Evolutionary conservation across 2,797 vertebrate species (phyloP).

Genomic region (Crax fasciolata): DNA sequence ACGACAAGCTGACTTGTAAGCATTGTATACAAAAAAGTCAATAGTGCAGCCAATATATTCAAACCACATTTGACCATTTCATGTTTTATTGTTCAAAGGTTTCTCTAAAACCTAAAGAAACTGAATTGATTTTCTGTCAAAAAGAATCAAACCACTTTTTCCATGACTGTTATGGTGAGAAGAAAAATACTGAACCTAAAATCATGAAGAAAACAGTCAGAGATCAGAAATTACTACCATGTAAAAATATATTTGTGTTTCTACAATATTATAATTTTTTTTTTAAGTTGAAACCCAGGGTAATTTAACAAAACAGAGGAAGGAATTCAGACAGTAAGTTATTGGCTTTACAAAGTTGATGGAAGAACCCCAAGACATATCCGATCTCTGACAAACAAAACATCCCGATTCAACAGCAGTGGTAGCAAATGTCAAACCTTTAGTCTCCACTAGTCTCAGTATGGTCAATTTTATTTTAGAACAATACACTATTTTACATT

Average conservation of each 20-base stretch:
- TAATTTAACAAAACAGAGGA: background rate
- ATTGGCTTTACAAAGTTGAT: background rate
- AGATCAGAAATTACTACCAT: background rate
- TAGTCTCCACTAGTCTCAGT: background rate
- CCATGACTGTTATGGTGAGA: background rate
- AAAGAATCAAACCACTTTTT: background rate
- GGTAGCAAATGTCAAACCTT: background rate
- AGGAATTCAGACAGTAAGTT: background rate
- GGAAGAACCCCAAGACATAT: background rate
- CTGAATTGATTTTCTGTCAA: background rate
- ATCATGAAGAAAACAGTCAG: background rate
- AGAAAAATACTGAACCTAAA: background rate
- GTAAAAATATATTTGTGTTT: background rate
- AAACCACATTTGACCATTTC: background rate
- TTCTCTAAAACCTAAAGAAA: background rate
- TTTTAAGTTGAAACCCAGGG: background rate
- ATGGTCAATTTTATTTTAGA: background rate
- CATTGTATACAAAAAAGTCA: background rate
- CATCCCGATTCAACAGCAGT: background rate
- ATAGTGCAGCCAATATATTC: background rate
- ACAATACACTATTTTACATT: background rate
- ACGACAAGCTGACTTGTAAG: background rate
- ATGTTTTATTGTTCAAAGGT: background rate
- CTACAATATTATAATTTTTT: background rate
- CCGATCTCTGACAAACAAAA: slow-evolving; percentile 1